Percentiles rank a stretch among this genome's conserved stretches.
phyloP scores from a whole-genome alignment of 2,888 invertebrate species.

The Corbicula japonica region DNA sequence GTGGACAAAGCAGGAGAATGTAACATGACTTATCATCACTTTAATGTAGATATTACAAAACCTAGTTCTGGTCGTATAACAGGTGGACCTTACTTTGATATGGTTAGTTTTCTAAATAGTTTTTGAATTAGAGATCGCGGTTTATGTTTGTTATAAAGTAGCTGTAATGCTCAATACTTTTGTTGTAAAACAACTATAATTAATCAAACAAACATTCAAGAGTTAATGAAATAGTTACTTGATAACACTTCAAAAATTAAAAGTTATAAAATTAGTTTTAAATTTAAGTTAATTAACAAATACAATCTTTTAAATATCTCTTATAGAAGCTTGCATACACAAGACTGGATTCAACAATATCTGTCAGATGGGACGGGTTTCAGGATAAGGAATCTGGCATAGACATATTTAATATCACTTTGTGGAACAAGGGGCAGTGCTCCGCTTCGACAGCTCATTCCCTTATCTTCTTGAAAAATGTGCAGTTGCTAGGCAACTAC shows the following conservation, averaged over 20 bases:
- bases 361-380: constrained; percentile 62
- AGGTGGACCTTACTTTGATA: constrained; percentile 70
- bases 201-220: no score
- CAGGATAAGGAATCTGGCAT: constrained; percentile 63
- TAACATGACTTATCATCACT: constrained; percentile 60
- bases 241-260: no score
- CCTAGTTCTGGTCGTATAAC: constrained; percentile 63
- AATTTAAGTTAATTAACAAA: no score
- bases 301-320: no score
- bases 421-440: constrained; percentile 56
- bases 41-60: constrained; percentile 66
- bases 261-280: no score
- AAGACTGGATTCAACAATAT: constrained; percentile 24
- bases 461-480: constrained; percentile 11
- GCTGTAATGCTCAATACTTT: no score
- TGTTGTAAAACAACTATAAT: no score
- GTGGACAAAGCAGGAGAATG: constrained; percentile 73
- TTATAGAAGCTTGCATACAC: constrained; percentile 63
- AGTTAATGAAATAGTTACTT: no score
- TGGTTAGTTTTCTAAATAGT: constrained; percentile 66
- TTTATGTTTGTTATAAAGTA: no score
- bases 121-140: no score
- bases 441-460: neutral
- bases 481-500: constrained; percentile 41
- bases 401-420: constrained; percentile 41